phyloP scores from a whole-genome alignment of 2,888 invertebrate genomes.

The Lamproptera curius region DNA sequence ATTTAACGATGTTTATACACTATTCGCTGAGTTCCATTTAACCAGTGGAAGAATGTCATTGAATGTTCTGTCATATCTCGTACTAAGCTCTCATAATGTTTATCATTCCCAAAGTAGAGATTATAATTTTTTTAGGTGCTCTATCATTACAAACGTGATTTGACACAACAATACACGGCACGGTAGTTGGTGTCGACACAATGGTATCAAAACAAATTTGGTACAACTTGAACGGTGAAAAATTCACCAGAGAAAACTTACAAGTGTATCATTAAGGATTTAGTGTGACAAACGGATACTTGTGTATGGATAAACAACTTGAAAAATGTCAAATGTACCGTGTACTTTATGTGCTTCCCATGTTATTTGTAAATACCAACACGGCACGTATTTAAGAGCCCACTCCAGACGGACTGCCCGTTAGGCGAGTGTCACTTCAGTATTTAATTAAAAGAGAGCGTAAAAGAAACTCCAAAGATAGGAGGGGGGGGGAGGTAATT shows the following conservation, averaged over 20 bases:
- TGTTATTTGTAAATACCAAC: slow-evolving; percentile 56
- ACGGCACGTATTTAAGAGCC: slow-evolving; percentile 37
- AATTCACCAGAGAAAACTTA: neutral
- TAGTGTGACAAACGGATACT: slow-evolving; percentile 9
- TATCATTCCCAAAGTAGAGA: no score
- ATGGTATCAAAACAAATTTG: slow-evolving; percentile 8
- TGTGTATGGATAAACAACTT: slow-evolving; percentile 10
- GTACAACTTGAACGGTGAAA: neutral
- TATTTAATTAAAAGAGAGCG: slow-evolving; percentile 74
- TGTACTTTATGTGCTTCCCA: slow-evolving; percentile 23
- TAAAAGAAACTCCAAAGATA: slow-evolving; percentile 66
- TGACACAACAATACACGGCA: neutral
- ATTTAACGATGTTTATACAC: no score
- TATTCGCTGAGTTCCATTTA: no score
- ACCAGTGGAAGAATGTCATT: no score
- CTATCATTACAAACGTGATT: no score
- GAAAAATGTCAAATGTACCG: slow-evolving; percentile 7
- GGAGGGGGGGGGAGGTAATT: slow-evolving; percentile 73
- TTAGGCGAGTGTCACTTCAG: slow-evolving; percentile 68
- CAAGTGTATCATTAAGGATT: neutral
- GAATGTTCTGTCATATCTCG: no score
- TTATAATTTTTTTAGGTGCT: no score
- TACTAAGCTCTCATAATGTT: no score
- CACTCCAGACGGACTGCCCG: slow-evolving; percentile 48
- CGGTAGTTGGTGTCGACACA: neutral